Evolutionary conservation across 1,140 invertebrate genomes (phyloP), one percentile per base, ranked within the genome.

Genomic region (Calephelis nemesis): DNA sequence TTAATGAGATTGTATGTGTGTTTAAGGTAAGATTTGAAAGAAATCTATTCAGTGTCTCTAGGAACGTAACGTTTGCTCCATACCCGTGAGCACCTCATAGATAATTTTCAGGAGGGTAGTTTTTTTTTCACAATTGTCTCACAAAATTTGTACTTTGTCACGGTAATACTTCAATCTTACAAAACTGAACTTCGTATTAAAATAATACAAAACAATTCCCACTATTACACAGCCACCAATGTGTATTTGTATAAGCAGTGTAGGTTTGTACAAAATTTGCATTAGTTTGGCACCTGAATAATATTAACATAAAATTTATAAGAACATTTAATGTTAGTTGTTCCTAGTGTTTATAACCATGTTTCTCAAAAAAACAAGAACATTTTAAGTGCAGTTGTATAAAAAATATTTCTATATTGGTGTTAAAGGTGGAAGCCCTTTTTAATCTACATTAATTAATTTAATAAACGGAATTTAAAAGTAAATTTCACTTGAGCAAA

Each of bases 381-480:
- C 15, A 39, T 58, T n/a, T 60, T 42, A 60, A 40, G 58, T 60
- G 58, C 58, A 40, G 58, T 60, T 60, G 58, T 60, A 60, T 60
- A 60, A 60, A 60, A 39, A 60, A 58, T 30, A 58, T 45, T 66
- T 63, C 58, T 63, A 69, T 47, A 45, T 47, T 67, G 65, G 50
- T 67, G 50, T 60, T 67, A 67, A 13, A 47, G 39, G 71, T 81
- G 83, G 84, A 87, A 87, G 84, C 83, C 77, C 81, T 30, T 75
- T 47, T 60, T 45, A 58, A 6, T 60, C 54, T 47, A 67, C 15
- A 47, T 30, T 47, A 58, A 45, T 47, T 47, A 63, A 47, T 66
- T 67, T 58, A 60, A 66, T 13, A 48, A 40, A 63, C 40, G 30
- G 45, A 65, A 52, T 69, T 63, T 69, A 50, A 19, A 67, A 60